Evolutionary conservation across 2,888 invertebrate genomes (phyloP).

Genomic region (Papilio protenor): DNA sequence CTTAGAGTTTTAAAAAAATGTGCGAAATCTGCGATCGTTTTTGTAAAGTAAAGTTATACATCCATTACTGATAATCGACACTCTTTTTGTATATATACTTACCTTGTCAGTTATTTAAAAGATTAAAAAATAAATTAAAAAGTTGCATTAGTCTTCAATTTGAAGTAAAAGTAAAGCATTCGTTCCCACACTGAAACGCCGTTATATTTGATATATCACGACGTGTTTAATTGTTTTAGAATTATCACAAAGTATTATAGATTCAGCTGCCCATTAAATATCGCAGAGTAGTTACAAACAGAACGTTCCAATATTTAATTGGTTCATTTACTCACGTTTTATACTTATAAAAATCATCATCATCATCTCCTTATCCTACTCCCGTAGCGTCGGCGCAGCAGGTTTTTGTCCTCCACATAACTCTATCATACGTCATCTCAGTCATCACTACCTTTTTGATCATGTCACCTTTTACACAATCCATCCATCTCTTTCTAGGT

Average conservation of each 20-base stretch:
- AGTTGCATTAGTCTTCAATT: background rate
- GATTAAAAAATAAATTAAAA: slow-evolving; percentile 11
- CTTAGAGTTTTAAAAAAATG: background rate
- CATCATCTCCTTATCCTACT: no score
- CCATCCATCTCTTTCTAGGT: no score
- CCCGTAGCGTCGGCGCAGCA: no score
- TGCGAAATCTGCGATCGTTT: background rate
- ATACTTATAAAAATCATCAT: no score
- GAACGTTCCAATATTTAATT: slow-evolving; percentile 17
- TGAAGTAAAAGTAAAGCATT: slow-evolving; percentile 9
- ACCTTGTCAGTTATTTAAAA: background rate
- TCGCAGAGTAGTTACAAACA: slow-evolving; percentile 56
- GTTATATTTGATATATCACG: slow-evolving; percentile 61
- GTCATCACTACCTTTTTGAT: no score
- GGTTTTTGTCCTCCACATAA: no score
- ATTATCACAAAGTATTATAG: slow-evolving; percentile 67
- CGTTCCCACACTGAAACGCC: slow-evolving; percentile 63
- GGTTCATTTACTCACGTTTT: background rate
- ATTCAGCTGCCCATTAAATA: slow-evolving; percentile 59
- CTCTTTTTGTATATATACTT: background rate
- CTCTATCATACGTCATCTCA: no score
- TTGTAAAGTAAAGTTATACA: background rate
- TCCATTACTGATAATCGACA: background rate
- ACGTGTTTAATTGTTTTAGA: slow-evolving; percentile 78
- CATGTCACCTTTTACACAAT: no score